phyloP scores from a whole-genome alignment of 2,113 vertebrate genomes.

The Aphelocoma coerulescens region DNA sequence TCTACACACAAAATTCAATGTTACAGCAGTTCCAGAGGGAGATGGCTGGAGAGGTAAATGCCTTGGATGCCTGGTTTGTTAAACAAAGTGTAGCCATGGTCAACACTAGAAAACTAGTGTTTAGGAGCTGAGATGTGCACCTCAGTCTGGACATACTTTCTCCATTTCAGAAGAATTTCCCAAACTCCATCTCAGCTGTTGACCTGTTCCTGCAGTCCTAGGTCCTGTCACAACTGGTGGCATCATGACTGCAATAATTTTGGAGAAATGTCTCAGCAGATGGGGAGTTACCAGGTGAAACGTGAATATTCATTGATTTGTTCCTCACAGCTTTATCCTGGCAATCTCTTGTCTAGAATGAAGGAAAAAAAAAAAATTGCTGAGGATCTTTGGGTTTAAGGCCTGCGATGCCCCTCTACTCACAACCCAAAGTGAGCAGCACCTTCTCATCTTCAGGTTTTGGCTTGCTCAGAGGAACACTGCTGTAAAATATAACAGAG shows the following conservation, averaged over 20 bases:
- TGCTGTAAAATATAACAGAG: not conserved
- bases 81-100: not conserved
- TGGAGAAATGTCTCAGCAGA: not conserved
- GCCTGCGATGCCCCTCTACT: not conserved
- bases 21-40: not conserved
- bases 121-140: not conserved
- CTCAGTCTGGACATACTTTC: not conserved
- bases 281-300: not conserved
- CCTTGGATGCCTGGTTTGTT: not conserved
- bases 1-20: not conserved
- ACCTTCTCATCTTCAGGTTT: not conserved
- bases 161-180: not conserved
- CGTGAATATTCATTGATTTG: accelerated
- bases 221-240: not conserved
- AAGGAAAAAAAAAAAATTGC: not conserved
- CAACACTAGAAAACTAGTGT: not conserved
- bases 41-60: not conserved
- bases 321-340: not conserved
- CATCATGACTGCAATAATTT: not conserved
- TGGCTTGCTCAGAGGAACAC: not conserved
- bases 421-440: not conserved
- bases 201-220: not conserved
- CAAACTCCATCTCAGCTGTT: not conserved
- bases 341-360: not conserved
- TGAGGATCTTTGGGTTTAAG: not conserved